phyloP scores from a whole-genome alignment of 2,888 invertebrate genomes.

The Oithona nana region DNA sequence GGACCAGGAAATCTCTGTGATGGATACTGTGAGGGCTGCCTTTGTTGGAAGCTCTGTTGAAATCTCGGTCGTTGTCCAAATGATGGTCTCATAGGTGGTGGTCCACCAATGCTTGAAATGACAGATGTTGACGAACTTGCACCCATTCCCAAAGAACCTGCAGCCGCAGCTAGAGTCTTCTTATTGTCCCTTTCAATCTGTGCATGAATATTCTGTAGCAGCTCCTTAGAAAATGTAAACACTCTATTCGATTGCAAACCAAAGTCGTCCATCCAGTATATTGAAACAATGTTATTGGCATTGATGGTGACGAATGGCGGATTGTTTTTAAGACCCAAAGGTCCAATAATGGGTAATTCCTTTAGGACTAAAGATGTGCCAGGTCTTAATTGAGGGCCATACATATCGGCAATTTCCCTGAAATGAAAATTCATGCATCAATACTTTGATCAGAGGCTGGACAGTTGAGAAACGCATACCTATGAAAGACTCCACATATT shows the following conservation, averaged over 20 bases:
- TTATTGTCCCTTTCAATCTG: background rate
- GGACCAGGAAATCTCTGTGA: background rate
- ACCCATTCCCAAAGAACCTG: too few species aligned
- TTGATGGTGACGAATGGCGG: background rate
- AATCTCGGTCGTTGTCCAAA: too few species aligned
- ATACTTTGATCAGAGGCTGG: too few species aligned
- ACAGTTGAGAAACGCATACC: background rate
- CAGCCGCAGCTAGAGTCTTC: too few species aligned
- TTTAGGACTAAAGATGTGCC: background rate
- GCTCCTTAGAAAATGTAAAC: background rate
- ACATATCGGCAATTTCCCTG: too few species aligned
- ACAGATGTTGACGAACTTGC: too few species aligned
- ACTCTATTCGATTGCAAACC: background rate
- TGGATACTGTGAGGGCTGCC: too few species aligned
- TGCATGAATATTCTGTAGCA: background rate
- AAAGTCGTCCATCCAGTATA: background rate
- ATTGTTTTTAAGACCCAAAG: background rate
- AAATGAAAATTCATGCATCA: too few species aligned
- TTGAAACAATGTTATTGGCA: background rate
- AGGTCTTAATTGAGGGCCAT: too few species aligned
- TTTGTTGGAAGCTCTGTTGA: too few species aligned
- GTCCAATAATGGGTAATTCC: background rate
- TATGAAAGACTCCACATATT: constrained; percentile 5
- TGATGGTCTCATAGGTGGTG: background rate
- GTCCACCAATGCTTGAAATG: background rate